Conservation (phyloP, 2,888 invertebrate genomes). For the Sinodicranocentrus sp. region DNA sequence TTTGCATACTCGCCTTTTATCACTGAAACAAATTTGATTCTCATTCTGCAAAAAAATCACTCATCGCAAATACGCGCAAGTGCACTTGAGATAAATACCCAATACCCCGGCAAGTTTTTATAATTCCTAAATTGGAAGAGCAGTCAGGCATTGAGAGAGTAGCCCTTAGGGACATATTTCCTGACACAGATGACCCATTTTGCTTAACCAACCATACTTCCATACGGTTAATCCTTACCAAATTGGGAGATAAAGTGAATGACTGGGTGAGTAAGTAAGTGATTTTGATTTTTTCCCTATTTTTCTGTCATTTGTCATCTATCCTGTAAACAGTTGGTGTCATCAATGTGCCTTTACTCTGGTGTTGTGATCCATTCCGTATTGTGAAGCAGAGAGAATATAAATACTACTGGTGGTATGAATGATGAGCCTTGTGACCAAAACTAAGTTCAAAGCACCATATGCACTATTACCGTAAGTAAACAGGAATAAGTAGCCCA, state of each 20-base stretch:
- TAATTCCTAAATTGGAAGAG: constrained; percentile 33
- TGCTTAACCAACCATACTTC: constrained; percentile 60
- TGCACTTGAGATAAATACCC: background rate
- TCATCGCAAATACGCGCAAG: background rate
- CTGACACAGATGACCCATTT: constrained; percentile 59
- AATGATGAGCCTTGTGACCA: too few species aligned
- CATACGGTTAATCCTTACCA: constrained; percentile 59
- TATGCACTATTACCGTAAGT: too few species aligned
- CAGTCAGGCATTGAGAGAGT: constrained; percentile 13
- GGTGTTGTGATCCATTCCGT: too few species aligned
- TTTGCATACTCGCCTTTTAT: constrained; percentile 27
- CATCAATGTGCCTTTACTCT: too few species aligned
- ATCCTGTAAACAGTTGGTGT: constrained; percentile 53
- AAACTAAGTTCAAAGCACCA: too few species aligned
- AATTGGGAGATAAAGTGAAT: constrained; percentile 4
- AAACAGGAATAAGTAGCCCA: too few species aligned
- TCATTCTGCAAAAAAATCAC: background rate
- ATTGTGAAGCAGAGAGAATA: too few species aligned
- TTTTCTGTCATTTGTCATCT: constrained; percentile 47
- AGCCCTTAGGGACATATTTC: constrained; percentile 6
- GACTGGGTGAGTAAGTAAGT: constrained; percentile 10
- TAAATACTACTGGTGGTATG: too few species aligned
- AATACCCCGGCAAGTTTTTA: background rate
- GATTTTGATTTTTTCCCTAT: constrained; percentile 11
- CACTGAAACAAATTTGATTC: background rate